Evolutionary conservation across 1,140 invertebrate genomes (phyloP).

Genomic region (Listronotus bonariensis): DNA sequence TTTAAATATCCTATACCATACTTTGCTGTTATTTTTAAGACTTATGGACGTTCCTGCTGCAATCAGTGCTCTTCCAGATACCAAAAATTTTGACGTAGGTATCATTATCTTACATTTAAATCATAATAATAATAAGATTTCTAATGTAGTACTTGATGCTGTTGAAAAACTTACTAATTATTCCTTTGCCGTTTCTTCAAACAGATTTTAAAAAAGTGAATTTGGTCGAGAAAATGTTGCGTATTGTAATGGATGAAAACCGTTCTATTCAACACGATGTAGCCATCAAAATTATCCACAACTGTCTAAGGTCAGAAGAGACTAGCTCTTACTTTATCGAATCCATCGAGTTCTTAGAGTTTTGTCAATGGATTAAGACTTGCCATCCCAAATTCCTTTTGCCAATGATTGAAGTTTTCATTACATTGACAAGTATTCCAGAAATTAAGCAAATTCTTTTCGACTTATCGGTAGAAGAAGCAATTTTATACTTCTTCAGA

Average conservation of each 20-base stretch:
- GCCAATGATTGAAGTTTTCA: constrained; percentile 34
- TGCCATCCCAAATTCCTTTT: constrained; percentile 36
- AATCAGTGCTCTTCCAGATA: constrained; percentile 25
- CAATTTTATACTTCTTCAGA: constrained; percentile 43
- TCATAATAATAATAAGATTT: too few relatives aligned
- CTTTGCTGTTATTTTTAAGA: constrained; percentile 38
- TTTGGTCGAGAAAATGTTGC: too few relatives aligned
- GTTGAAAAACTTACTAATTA: too few relatives aligned
- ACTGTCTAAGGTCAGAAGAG: constrained; percentile 41
- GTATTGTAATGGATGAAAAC: neutral
- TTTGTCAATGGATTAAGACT: constrained; percentile 46
- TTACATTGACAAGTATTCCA: constrained; percentile 39
- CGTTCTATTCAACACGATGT: neutral
- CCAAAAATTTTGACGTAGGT: constrained; percentile 32
- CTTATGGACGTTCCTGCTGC: constrained; percentile 37
- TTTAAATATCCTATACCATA: constrained; percentile 23
- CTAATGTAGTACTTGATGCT: too few relatives aligned
- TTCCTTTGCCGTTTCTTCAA: too few relatives aligned
- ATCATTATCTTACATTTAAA: constrained; percentile 7
- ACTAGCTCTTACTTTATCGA: constrained; percentile 42
- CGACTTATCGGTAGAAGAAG: constrained; percentile 47
- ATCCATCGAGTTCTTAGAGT: constrained; percentile 45
- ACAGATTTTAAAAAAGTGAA: too few relatives aligned
- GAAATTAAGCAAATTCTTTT: constrained; percentile 44
- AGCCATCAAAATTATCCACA: constrained; percentile 38